Conservation (phyloP, 2,888 invertebrate species). For the Caradrina kadenii region DNA sequence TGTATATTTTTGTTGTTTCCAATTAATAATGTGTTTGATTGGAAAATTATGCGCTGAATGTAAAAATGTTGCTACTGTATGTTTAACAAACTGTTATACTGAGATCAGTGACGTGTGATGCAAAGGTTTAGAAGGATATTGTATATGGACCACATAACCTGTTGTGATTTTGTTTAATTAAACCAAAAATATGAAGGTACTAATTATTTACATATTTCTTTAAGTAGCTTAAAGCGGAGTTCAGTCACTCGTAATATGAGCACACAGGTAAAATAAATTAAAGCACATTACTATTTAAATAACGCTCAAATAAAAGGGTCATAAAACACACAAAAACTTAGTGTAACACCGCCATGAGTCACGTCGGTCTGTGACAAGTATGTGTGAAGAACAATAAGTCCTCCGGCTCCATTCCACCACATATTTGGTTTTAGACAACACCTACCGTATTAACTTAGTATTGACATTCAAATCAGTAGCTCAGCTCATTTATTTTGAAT, state of each 20-base stretch:
- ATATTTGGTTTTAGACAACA: conserved; percentile 86
- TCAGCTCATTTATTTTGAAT: conserved; percentile 86
- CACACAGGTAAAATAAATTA: conserved; percentile 59
- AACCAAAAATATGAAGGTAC: neutral
- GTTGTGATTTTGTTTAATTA: neutral
- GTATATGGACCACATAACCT: neutral
- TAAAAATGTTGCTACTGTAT: conserved; percentile 48
- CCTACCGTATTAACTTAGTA: conserved; percentile 84
- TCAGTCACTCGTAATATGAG: conserved; percentile 17
- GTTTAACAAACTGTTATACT: conserved; percentile 11
- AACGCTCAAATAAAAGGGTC: conserved; percentile 62
- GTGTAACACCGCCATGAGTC: conserved; percentile 64
- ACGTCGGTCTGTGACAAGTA: conserved; percentile 60
- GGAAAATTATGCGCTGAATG: conserved; percentile 48
- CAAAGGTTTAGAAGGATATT: neutral
- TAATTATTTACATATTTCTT: neutral
- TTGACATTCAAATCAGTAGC: conserved; percentile 90
- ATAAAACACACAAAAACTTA: conserved; percentile 61
- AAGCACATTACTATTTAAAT: conserved; percentile 61
- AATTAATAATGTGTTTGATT: conserved; percentile 54
- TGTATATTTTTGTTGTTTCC: conserved; percentile 60
- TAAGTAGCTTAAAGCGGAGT: conserved; percentile 2
- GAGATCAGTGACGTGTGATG: neutral
- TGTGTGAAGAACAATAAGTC: conserved; percentile 62
- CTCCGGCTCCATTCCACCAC: conserved; percentile 58